Conservation (phyloP, 2,113 vertebrate species). For the Phyllopteryx taeniolatus region DNA sequence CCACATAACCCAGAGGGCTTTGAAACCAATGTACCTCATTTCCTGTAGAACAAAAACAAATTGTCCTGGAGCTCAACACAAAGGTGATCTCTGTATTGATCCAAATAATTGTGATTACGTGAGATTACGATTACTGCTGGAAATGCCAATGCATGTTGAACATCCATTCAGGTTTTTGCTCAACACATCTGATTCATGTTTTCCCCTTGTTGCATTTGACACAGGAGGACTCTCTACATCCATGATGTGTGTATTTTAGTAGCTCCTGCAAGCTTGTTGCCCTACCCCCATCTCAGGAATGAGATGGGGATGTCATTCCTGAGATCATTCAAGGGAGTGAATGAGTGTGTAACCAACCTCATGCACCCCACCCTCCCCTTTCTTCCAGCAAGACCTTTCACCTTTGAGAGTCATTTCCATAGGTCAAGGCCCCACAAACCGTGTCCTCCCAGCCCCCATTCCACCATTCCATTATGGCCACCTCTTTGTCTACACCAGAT, state of each 20-base stretch:
- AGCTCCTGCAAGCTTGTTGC: neutral
- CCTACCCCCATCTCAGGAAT: constrained; percentile 21
- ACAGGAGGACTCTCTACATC: neutral
- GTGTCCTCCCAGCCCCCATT: constrained; percentile 1
- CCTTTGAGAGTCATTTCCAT: constrained; percentile 66
- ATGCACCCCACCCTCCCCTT: constrained; percentile 8
- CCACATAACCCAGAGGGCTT: neutral
- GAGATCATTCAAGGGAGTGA: constrained; percentile 4
- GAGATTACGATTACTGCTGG: too few species aligned
- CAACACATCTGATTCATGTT: neutral
- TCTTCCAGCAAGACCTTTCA: constrained; percentile 33
- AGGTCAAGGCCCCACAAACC: constrained; percentile 55
- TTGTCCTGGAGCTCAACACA: neutral
- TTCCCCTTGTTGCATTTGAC: neutral
- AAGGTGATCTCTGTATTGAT: neutral
- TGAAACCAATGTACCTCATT: neutral
- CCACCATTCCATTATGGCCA: constrained; percentile 34
- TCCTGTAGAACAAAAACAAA: neutral
- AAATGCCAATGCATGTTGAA: neutral
- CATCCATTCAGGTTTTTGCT: neutral
- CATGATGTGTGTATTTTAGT: neutral
- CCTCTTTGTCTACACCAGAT: constrained; percentile 67
- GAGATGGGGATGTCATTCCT: neutral
- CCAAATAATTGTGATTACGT: neutral
- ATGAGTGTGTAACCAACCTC: neutral